These are phyloP conservation scores for Petaurus breviceps DNA, from an alignment of 2,113 vertebrate genomes.

Conservation along the genomic window DNA sequence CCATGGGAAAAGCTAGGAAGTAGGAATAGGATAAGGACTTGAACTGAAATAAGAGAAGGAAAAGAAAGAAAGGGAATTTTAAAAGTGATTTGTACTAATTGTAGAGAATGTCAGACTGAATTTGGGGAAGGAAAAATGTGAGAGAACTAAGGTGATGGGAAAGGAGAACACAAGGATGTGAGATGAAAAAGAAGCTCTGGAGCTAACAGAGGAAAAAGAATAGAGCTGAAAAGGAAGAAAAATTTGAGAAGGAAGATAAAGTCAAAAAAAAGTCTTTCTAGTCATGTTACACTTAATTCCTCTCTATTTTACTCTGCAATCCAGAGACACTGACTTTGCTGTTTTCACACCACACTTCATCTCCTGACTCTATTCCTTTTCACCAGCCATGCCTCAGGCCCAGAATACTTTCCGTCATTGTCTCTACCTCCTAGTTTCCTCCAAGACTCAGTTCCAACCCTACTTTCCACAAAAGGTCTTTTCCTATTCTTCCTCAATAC, in stretches of 20 bases:
- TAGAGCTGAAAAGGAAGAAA: background rate
- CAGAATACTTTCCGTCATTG: background rate
- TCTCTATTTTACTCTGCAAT: background rate
- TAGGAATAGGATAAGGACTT: slow-evolving; percentile 27
- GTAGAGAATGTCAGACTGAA: background rate
- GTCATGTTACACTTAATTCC: background rate
- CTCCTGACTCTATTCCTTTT: too few species aligned
- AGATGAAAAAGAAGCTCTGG: background rate
- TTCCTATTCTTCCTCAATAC: background rate
- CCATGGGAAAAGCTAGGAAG: slow-evolving; percentile 41
- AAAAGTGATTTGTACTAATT: background rate
- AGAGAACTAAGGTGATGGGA: background rate
- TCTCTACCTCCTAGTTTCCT: background rate
- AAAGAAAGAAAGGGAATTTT: background rate
- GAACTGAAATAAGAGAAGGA: slow-evolving; percentile 19
- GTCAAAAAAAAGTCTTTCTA: background rate
- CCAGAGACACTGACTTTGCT: background rate
- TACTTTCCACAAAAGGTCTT: background rate
- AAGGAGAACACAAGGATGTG: background rate
- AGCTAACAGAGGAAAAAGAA: background rate
- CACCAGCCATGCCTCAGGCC: background rate
- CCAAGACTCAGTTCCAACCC: background rate
- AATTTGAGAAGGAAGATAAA: background rate
- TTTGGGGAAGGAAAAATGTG: background rate
- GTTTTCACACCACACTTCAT: background rate